Base-by-base conservation (phyloP, 2,113 vertebrate species). In the Calyptommatus sinebrachiatus region DNA sequence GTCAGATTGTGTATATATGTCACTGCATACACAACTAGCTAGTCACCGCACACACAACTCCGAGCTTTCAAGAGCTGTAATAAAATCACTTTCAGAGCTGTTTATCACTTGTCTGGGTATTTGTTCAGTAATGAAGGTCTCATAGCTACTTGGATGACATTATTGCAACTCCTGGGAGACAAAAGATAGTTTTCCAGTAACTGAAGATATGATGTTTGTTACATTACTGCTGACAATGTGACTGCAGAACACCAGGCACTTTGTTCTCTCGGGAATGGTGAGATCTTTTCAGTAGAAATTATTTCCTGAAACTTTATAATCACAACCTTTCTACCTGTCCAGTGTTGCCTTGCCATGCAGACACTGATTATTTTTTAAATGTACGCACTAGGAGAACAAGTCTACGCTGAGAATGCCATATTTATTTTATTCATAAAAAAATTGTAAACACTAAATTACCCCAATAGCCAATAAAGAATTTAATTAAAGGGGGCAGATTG, bases 151-250 rank as follows among this genome's bases (percentile, higher is more conserved):
- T 71, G 29, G 75, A n/a, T 60, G 53, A 22, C 71, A 77, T 82
- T 68, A 48, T 41, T 72, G 73, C n/a, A 31, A 83, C 61, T 84
- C 73, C 75, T 69, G 0, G 65, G 80, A 87, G 80, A 87, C 7
- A 88, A 68, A 81, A 82, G 21, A 66, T 35, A 68, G 9, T 46
- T 50, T 76, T 77, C 87, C 31, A 62, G 16, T 18, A 63, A 72
- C 62, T 82, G 41, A 85, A 24, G 68, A 7, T 18, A 57, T 80
- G 69, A 29, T 4, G 79, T 78, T 86, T 85, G 7, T 68, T 91
- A 66, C 74, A n/a, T 83, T 87, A 73, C 73, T 83, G 78, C 46
- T 91, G 82, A 83, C 76, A 90, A 74, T 35, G 2, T 77, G 16
- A 66, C 66, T 70, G 12, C 26, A 66, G 26, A 71, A 5, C 83